These are phyloP conservation scores for Eulithis testata DNA, from an alignment of 2,888 invertebrate species.

Conservation along the genomic window DNA sequence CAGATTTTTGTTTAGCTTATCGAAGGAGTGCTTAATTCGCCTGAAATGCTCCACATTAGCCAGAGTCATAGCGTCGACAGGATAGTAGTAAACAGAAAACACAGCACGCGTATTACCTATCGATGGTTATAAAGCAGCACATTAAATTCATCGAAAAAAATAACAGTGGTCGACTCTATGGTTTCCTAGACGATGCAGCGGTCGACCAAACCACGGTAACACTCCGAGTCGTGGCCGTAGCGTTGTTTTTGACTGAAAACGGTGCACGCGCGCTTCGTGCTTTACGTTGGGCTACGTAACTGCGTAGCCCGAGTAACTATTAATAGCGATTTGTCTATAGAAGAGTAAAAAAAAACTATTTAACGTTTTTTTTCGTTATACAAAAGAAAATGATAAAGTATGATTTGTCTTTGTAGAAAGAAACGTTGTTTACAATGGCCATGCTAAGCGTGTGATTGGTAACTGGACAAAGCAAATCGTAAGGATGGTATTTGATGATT, in stretches of 20 bases:
- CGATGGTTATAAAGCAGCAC: not conserved
- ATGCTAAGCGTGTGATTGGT: too few relatives aligned
- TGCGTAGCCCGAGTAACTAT: too few relatives aligned
- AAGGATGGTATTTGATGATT: too few relatives aligned
- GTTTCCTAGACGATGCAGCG: slow-evolving; percentile 59
- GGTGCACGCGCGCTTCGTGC: slow-evolving; percentile 78
- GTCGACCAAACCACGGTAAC: slow-evolving; percentile 69
- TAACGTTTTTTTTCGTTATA: too few relatives aligned
- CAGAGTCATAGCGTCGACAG: not conserved
- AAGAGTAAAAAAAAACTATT: too few relatives aligned
- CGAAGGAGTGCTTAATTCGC: not conserved
- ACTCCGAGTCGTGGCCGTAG: slow-evolving; percentile 74
- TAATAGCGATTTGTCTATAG: too few relatives aligned
- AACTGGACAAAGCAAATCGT: too few relatives aligned
- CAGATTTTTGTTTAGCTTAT: too few relatives aligned
- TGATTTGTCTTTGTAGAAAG: too few relatives aligned
- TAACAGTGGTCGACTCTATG: slow-evolving; percentile 48
- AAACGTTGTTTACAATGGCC: too few relatives aligned
- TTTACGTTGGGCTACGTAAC: slow-evolving; percentile 55
- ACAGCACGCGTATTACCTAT: not conserved
- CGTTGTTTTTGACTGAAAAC: slow-evolving; percentile 82
- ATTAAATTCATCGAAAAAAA: not conserved
- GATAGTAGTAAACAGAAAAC: not conserved
- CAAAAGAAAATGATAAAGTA: too few relatives aligned
- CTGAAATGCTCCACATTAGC: not conserved